Evolutionary conservation across 2,113 vertebrate species (phyloP).

Genomic region (Hippocampus guttulatus): DNA sequence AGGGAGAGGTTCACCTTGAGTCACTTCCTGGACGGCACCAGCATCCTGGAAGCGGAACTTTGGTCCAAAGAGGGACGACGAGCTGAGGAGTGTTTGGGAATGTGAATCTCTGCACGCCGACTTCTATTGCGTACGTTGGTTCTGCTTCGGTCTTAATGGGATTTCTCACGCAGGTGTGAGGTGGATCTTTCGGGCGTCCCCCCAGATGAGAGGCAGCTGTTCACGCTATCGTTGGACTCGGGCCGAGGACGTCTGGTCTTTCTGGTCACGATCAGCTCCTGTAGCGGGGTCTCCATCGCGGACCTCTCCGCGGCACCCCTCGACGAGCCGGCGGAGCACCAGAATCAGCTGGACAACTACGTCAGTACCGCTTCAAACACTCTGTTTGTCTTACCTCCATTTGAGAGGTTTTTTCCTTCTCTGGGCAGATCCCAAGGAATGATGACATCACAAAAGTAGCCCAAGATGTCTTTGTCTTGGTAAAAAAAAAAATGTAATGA

Average conservation of each 20-base stretch:
- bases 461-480: too few species aligned
- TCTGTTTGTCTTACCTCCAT: neutral
- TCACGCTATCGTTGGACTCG: conserved; percentile 55
- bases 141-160: neutral
- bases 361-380: conserved; percentile 61
- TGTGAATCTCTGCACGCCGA: conserved; percentile 71
- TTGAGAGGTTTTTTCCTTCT: neutral
- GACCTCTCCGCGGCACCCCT: conserved; percentile 85
- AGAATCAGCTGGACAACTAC: conserved; percentile 78
- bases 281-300: conserved; percentile 80
- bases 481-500: too few species aligned
- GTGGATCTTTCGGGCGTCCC: conserved; percentile 75
- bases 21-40: conserved; percentile 81
- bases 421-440: too few species aligned
- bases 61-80: conserved; percentile 85
- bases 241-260: conserved; percentile 73
- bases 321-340: conserved; percentile 73
- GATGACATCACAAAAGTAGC: too few species aligned
- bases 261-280: conserved; percentile 73
- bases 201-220: conserved; percentile 70
- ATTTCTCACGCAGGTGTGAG: conserved; percentile 71
- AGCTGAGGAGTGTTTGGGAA: conserved; percentile 79
- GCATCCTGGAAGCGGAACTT: conserved; percentile 86
- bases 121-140: neutral
- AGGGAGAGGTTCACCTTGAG: conserved; percentile 94